Evolutionary conservation across 1,140 invertebrate genomes (phyloP).

Genomic region (Caenorhabditis latens): DNA sequence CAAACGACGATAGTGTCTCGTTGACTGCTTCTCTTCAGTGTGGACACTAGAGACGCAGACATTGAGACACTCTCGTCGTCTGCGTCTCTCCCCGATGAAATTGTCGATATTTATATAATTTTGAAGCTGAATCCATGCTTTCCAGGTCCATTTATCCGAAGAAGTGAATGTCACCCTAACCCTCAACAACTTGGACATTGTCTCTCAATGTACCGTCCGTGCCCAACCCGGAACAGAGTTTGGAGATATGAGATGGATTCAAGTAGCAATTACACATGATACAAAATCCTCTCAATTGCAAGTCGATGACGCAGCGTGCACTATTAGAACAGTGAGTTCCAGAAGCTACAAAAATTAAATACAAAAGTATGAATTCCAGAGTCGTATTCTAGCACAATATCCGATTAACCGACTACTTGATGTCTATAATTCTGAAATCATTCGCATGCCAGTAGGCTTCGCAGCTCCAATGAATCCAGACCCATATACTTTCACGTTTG

Average conservation of each 20-base stretch:
- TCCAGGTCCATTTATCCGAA: conserved; percentile 55
- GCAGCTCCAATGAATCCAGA: conserved; percentile 6
- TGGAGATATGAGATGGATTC: conserved; percentile 61
- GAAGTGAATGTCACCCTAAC: conserved; percentile 59
- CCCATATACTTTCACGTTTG: conserved; percentile 36
- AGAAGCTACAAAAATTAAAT: no score
- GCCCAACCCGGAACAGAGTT: conserved; percentile 58
- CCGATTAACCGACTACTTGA: background rate
- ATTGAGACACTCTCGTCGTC: no score
- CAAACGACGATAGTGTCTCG: no score
- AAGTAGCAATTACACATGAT: conserved; percentile 37
- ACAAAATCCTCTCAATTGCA: conserved; percentile 19
- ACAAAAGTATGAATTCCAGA: background rate
- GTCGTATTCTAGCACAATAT: background rate
- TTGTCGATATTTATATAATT: no score
- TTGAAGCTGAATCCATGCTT: no score
- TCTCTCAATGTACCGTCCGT: conserved; percentile 53
- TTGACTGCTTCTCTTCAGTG: no score
- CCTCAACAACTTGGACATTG: conserved; percentile 41
- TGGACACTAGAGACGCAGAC: no score
- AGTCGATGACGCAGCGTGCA: conserved; percentile 59
- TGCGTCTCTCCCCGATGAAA: no score
- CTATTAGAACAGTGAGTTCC: conserved; percentile 41
- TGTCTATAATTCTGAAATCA: conserved; percentile 47
- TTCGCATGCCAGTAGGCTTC: conserved; percentile 52